Conservation (phyloP, 2,888 invertebrate species). For the Notodonta ziczac region DNA sequence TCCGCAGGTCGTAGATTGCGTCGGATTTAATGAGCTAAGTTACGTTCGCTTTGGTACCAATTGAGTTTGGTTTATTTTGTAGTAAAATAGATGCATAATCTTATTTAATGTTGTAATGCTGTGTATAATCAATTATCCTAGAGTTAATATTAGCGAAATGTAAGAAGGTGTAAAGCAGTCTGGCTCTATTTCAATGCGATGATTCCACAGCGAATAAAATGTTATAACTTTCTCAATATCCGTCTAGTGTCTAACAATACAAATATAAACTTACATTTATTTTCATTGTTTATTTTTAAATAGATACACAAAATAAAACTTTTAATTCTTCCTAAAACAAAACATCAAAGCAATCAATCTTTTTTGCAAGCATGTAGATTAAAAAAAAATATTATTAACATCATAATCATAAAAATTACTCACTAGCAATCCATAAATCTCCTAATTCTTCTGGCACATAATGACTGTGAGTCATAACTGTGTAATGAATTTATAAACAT, state of each 20-base stretch:
- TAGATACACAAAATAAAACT: constrained; percentile 4
- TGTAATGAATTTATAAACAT: constrained; percentile 67
- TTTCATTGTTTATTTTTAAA: constrained; percentile 5
- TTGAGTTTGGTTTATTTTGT: too few species aligned
- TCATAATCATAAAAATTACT: constrained; percentile 61
- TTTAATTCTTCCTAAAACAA: constrained; percentile 14
- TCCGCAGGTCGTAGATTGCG: too few species aligned
- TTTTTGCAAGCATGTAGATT: constrained; percentile 22
- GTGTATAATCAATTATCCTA: not conserved
- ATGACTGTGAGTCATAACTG: constrained; percentile 66
- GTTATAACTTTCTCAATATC: not conserved
- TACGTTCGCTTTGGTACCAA: too few species aligned
- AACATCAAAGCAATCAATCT: constrained; percentile 30
- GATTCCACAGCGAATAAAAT: constrained; percentile 1
- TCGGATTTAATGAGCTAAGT: too few species aligned
- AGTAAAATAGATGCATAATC: too few species aligned
- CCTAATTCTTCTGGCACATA: constrained; percentile 64
- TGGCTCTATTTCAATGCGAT: not conserved
- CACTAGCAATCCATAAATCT: constrained; percentile 68
- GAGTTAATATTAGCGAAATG: not conserved
- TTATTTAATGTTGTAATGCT: not conserved
- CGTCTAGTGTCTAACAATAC: not conserved
- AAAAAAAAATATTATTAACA: constrained; percentile 36
- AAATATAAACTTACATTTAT: constrained; percentile 6
- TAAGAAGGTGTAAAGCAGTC: not conserved